Evolutionary conservation across 64 coral and sea anemone species (phyloP).

Genomic region (Pocillopora damicornis): DNA sequence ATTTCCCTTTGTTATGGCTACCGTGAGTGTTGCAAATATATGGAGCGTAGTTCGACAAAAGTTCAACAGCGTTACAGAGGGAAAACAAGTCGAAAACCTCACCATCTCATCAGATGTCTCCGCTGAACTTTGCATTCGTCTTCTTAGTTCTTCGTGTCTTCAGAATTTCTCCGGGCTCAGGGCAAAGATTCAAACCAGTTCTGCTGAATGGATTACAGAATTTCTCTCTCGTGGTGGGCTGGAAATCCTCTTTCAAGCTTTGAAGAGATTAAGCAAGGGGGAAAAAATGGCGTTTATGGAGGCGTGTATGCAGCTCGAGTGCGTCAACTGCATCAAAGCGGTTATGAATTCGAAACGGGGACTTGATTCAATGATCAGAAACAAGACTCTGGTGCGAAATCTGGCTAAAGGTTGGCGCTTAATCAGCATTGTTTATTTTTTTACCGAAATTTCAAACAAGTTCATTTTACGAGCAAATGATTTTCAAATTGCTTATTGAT

Average conservation of each 20-base stretch:
- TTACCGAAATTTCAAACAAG: neutral
- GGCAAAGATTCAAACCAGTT: slow-evolving; percentile 56
- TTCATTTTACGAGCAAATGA: neutral
- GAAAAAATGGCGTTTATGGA: slow-evolving; percentile 53
- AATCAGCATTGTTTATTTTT: neutral
- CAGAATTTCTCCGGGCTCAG: slow-evolving; percentile 75
- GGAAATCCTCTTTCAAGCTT: slow-evolving; percentile 68
- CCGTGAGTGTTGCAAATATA: slow-evolving; percentile 2
- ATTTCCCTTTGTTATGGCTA: slow-evolving; percentile 14
- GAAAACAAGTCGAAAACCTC: neutral
- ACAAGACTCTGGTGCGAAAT: slow-evolving; percentile 53
- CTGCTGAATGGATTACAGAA: slow-evolving; percentile 61
- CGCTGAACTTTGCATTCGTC: slow-evolving; percentile 65
- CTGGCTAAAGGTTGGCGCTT: slow-evolving; percentile 68
- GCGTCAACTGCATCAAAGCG: slow-evolving; percentile 81
- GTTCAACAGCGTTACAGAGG: slow-evolving; percentile 3
- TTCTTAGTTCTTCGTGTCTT: slow-evolving; percentile 47
- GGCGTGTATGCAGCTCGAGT: slow-evolving; percentile 79
- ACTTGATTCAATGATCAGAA: slow-evolving; percentile 58
- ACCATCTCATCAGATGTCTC: slow-evolving; percentile 37
- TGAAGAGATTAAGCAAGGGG: slow-evolving; percentile 40
- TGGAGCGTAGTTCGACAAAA: slow-evolving; percentile 41
- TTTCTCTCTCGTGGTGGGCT: slow-evolving; percentile 81
- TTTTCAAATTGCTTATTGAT: neutral
- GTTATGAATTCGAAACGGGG: slow-evolving; percentile 86